Base-by-base conservation (phyloP, 2,113 vertebrate species). In the Albula glossodonta region DNA sequence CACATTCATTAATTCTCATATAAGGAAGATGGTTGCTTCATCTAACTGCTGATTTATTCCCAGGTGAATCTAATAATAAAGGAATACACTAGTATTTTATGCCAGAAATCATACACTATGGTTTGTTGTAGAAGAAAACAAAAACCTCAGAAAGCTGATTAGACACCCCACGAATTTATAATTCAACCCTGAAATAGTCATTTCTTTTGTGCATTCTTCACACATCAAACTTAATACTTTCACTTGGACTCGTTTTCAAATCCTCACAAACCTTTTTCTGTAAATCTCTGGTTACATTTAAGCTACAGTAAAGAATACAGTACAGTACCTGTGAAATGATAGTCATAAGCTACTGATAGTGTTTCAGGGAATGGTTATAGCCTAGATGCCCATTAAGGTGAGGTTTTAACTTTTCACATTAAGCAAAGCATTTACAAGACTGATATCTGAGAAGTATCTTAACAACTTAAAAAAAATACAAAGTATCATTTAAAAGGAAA, bases 1-100 rank as follows among this genome's bases (percentile, higher is more conserved):
- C 31, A 9, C 31, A 63, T 83, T 63, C 49, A 84, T 70, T 66
- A 84, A 17, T 84, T 70, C 19, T 60, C 53, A 51, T 22, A 6
- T 9, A 4, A 70, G 60, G 66, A 25, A 77, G 83, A 49, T 51
- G 48, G 63, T 6, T 19, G 49, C 48, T 66, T 52, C 66, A 48
- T 48, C 74, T 74, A 10, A 51, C 10, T 25, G 50, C 31, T 84
- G 48, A 51, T 84, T 74, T 84, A 84, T 84, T 51, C 66, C 48
- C 13, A 66, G 60, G 15, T 83, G 82, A 70, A 66, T 50, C 13
- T 57, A 53, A 41, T 31, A 82, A 82, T 22, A n/a, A 52, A 57
- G 11, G 80, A 10, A 52, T 9, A 11, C 19, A 19, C 50, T 19
- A 51, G 41, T 9, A 51, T 22, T 81, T 49, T 49, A 80, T 11